These are phyloP conservation scores for Macaca fascicularis DNA, from an alignment of 2,113 vertebrate genomes.

Conservation along the genomic window T2T-MFA8v1.1 NC_088379.1:13083001-13083500, in stretches of 20 bases:
- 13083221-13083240: slow-evolving; percentile 75
- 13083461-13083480: neutral
- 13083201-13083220: slow-evolving; percentile 84
- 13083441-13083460: neutral
- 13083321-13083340: slow-evolving; percentile 22
- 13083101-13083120: slow-evolving; percentile 67
- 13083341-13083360: neutral
- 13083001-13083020: slow-evolving; percentile 17
- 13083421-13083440: neutral
- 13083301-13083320: slow-evolving; percentile 75
- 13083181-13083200: slow-evolving; percentile 78
- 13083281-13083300: slow-evolving; percentile 52
- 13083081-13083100: slow-evolving; percentile 59
- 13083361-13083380: rapidly evolving
- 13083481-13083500: rapidly evolving
- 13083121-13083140: slow-evolving; percentile 54
- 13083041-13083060: slow-evolving; percentile 70
- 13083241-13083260: slow-evolving; percentile 57
- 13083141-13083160: slow-evolving; percentile 78
- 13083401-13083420: neutral
- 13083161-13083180: slow-evolving; percentile 68
- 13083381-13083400: neutral
- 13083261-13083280: slow-evolving; percentile 70
- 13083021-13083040: slow-evolving; percentile 51
- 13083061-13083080: slow-evolving; percentile 78